Percentiles rank a stretch among this genome's conserved stretches.
These are phyloP conservation scores for Enteromius fasciolatus DNA, from an alignment of 2,797 vertebrate genomes.

Conservation along the genomic window DNA sequence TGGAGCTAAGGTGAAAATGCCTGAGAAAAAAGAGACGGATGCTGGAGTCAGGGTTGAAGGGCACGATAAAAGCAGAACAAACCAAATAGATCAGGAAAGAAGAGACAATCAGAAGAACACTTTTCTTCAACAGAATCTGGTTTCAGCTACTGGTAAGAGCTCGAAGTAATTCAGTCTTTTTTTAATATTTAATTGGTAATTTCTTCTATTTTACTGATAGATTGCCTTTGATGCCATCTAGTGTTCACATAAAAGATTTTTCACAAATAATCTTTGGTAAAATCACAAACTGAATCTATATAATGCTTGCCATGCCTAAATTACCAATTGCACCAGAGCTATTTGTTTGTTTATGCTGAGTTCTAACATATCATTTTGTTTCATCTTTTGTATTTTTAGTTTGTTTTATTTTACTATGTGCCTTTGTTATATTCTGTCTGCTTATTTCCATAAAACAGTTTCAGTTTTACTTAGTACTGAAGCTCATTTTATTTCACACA, in stretches of 20 bases:
- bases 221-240: neutral
- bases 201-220: neutral
- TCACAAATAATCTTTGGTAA: neutral
- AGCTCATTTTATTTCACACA: neutral
- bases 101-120: neutral
- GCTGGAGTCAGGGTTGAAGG: neutral
- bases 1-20: constrained; percentile 5
- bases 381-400: neutral
- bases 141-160: constrained; percentile 31
- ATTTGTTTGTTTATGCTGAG: neutral
- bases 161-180: neutral
- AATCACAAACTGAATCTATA: neutral
- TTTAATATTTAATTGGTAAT: neutral
- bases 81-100: neutral
- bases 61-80: neutral
- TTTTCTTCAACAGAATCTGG: neutral
- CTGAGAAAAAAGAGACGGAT: neutral
- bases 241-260: neutral
- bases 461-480: neutral
- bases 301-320: neutral
- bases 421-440: neutral
- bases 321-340: neutral
- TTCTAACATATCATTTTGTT: neutral
- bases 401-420: neutral
- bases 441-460: neutral